phyloP scores from a whole-genome alignment of 64 coral and sea anemone genomes.

The Stichodactyla helianthus region DNA sequence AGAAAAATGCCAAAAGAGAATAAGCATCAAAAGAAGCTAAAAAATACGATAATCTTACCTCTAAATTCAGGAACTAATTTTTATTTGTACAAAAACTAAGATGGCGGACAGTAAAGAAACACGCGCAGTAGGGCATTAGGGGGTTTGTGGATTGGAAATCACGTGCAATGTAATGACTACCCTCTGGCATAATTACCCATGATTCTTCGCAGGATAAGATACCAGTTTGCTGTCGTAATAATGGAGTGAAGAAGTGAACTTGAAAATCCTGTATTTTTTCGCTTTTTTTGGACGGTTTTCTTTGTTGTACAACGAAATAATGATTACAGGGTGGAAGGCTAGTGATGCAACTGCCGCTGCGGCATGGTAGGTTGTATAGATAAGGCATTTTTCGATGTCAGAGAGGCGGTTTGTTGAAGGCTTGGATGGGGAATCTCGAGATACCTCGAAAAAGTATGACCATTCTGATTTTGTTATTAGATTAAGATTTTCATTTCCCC shows the following conservation, averaged over 20 bases:
- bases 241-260: background rate
- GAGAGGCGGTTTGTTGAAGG: background rate
- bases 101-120: background rate
- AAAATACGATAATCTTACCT: constrained; percentile 13
- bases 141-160: background rate
- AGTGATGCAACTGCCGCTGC: constrained; percentile 60
- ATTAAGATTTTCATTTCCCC: too few species aligned
- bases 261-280: background rate
- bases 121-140: background rate
- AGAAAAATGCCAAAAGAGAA: background rate
- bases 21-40: background rate
- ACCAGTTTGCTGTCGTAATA: background rate
- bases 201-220: background rate
- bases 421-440: background rate
- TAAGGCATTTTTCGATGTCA: background rate
- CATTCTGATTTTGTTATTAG: too few species aligned
- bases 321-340: constrained; percentile 56
- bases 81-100: background rate
- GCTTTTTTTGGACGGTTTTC: background rate
- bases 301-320: constrained; percentile 5
- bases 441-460: background rate
- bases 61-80: background rate
- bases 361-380: constrained; percentile 49
- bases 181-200: constrained; percentile 26
- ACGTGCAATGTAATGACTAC: background rate